Conservation (phyloP, 2,888 invertebrate species). For the Lumbricus terrestris region DNA sequence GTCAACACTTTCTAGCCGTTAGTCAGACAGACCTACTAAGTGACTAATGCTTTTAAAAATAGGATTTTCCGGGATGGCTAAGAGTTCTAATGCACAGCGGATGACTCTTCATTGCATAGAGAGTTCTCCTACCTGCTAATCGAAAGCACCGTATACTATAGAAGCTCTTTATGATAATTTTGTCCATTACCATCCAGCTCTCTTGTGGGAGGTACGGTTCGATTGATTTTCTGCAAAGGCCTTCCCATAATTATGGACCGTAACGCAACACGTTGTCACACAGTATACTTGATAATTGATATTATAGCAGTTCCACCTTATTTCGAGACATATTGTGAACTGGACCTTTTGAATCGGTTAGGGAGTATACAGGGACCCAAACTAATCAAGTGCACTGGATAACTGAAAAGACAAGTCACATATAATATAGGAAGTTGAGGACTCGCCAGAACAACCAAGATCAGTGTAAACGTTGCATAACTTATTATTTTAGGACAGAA, state of each 20-base stretch:
- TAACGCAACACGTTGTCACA: too few species aligned
- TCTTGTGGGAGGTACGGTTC: too few species aligned
- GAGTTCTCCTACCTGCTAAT: background rate
- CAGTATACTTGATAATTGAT: too few species aligned
- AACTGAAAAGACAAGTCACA: background rate
- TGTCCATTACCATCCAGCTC: background rate
- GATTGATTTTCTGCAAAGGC: too few species aligned
- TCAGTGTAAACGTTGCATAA: background rate
- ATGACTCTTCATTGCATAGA: background rate
- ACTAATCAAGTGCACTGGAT: background rate
- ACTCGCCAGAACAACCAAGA: background rate
- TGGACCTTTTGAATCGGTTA: background rate
- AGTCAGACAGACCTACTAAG: background rate
- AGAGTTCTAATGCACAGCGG: background rate
- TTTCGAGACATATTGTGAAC: background rate
- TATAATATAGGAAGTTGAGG: background rate
- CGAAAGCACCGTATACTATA: background rate
- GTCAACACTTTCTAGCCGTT: background rate
- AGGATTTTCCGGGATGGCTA: background rate
- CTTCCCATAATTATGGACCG: too few species aligned
- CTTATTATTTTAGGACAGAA: too few species aligned
- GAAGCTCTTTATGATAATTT: background rate
- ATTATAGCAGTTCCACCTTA: too few species aligned
- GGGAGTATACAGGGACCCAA: too few species aligned
- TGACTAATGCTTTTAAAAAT: background rate